These are phyloP conservation scores for Nipponacmea schrenckii DNA, from an alignment of 2,888 invertebrate genomes.

Conservation along the genomic window DNA sequence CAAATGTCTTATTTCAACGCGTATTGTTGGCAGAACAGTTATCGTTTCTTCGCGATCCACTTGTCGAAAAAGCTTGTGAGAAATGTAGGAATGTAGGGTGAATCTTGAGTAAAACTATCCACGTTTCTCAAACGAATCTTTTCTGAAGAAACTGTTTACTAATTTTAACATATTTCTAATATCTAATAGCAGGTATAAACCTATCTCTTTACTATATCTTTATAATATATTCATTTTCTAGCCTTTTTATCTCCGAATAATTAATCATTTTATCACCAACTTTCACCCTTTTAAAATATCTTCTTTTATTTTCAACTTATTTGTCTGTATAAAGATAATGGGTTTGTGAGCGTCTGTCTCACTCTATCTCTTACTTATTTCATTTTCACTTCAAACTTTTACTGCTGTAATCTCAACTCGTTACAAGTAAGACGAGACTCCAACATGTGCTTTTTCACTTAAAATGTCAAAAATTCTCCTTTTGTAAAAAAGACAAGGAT, in stretches of 20 bases:
- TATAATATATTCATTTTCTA: too few relatives aligned
- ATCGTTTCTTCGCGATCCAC: slow-evolving; percentile 3
- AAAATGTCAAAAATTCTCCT: slow-evolving; percentile 6
- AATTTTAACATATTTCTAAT: slow-evolving; percentile 23
- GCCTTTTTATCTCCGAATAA: too few relatives aligned
- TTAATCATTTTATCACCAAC: too few relatives aligned
- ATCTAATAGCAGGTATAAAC: slow-evolving; percentile 15
- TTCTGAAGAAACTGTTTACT: slow-evolving; percentile 21
- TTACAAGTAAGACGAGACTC: too few relatives aligned
- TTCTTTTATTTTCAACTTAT: too few relatives aligned
- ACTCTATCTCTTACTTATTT: too few relatives aligned
- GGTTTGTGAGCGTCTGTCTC: too few relatives aligned
- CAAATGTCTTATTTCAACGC: not conserved
- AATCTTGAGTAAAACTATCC: slow-evolving; percentile 17
- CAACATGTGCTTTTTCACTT: slow-evolving; percentile 6
- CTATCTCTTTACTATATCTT: not conserved
- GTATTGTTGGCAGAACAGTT: not conserved
- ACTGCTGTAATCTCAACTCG: too few relatives aligned
- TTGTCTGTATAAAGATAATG: too few relatives aligned
- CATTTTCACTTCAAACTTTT: too few relatives aligned
- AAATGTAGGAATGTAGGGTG: slow-evolving; percentile 18
- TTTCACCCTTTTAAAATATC: too few relatives aligned
- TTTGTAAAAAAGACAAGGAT: not conserved
- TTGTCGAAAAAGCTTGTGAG: slow-evolving; percentile 7
- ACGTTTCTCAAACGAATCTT: slow-evolving; percentile 12